Conservation (phyloP, 2,113 vertebrate species). For the Bothrops jararaca region DNA sequence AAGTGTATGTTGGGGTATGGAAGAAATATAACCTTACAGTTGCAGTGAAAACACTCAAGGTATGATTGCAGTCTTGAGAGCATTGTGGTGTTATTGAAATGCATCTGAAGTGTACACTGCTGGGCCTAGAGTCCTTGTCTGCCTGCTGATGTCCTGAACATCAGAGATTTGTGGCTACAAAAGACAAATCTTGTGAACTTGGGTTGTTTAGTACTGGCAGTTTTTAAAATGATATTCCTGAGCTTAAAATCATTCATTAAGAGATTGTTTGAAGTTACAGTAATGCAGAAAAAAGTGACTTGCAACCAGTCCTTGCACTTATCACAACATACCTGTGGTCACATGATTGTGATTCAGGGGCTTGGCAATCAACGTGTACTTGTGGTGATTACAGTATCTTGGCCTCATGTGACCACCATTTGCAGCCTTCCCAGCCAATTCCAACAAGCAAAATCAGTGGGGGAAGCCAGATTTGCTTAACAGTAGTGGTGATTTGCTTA, state of each 20-base stretch:
- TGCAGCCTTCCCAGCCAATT: background rate
- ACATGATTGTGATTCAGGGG: background rate
- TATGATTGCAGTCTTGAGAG: conserved; percentile 44
- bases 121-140: background rate
- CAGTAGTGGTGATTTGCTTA: background rate
- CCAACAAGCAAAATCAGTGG: background rate
- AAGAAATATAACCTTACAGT: conserved; percentile 98
- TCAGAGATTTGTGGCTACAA: background rate
- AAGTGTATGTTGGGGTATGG: conserved; percentile 97
- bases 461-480: background rate
- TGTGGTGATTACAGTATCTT: background rate
- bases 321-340: background rate
- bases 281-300: background rate
- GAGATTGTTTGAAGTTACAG: background rate
- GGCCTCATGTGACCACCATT: background rate
- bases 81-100: background rate
- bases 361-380: background rate
- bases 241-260: background rate
- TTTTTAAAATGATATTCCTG: background rate
- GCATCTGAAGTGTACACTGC: conserved; percentile 19
- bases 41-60: conserved; percentile 97
- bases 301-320: background rate
- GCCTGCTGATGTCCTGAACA: background rate
- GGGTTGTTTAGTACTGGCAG: background rate
- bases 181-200: background rate